Base-by-base conservation (phyloP, 2,113 vertebrate genomes). In the Rallus limicola region DNA sequence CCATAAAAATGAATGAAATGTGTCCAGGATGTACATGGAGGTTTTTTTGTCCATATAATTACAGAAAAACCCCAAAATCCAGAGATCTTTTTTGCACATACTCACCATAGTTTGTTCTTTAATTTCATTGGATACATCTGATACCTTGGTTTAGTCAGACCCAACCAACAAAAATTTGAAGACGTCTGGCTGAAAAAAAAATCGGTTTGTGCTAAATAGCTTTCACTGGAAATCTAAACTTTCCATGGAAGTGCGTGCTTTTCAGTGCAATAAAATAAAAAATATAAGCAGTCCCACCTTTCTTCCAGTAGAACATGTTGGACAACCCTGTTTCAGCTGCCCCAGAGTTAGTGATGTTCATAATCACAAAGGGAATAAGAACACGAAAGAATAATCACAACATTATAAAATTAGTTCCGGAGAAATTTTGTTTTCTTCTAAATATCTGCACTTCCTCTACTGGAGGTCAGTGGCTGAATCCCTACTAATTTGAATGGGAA, bases 281-380 rank as follows among this genome's bases (percentile, higher is more conserved):
- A 74, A 69, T 13, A 36, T 76, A 88, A 74, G 83, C 34, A 84
- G 44, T 71, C 23, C 18, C 8, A 2, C 46, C 31, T 92, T 80
- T 77, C 40, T 16, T 76, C 72, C 87, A 65, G 16, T 28, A 87
- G 53, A 67, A 70, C 56, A 77, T 75, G 40, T 63, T 91, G n/a
- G 86, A 71, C 58, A 89, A 68, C 58, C 21, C 34, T 84, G 31
- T 75, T 87, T 88, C 74, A 89, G 48, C 58, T 91, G 84, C 63
- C 65, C 17, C 10, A 2, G 69, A 77, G 86, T 34, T 46, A 60
- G 48, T 78, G 83, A 79, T 40, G 53, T 56, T 79, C 68, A 25
- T 84, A 81, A 91, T 81, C 65, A 69, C 50, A 87, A 95, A 95
- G 21, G 33, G 53, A 64, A 14, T 58, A 85, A 82, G 60, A 81